Base-by-base conservation (phyloP, 1,140 invertebrate genomes). In the Hormaphis cornu region DNA sequence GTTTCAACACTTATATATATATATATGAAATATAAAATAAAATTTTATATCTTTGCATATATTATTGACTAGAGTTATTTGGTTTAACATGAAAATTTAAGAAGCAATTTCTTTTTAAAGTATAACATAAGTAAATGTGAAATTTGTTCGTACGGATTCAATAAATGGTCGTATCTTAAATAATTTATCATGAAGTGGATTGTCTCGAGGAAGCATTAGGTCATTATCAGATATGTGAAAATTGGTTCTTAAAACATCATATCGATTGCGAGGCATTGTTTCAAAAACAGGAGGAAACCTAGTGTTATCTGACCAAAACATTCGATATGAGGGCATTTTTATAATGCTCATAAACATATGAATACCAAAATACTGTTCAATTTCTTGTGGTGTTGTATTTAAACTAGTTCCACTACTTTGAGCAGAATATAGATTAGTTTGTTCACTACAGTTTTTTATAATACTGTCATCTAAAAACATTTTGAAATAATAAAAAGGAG, bases 131-230 rank as follows among this genome's bases (percentile, higher is more conserved):
- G n/a, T n/a, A n/a, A n/a, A n/a, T n/a, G n/a, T n/a, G 72, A 72
- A 78, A 48, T 75, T 77, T 35, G 69, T 24, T 50, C 75, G 70
- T 40, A 77, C 53, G 70, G 71, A 71, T 73, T 78, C 73, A 44
- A 74, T n/a, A 18, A 77, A n/a, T 20, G 73, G 75, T 42, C 74
- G 66, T 40, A 77, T 73, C 74, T 77, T 77, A 72, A 63, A 75
- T 71, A 72, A 76, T 28, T 74, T 48, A 58, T 74, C 76, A n/a
- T n/a, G n/a, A n/a, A n/a, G n/a, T n/a, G 54, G 59, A 70, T 63
- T 48, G 69, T 35, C 71, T 69, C 44, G 72, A 66, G 44, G 59
- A 26, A 35, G 70, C 53, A 72, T 77, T n/a, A n/a, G 75, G 50
- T 78, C 71, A 20, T 42, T 61, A 14, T 78, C 70, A 28, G 69